Conservation (phyloP, 92 coral and sea anemone genomes). For the Zoanthus solanderi region DNA sequence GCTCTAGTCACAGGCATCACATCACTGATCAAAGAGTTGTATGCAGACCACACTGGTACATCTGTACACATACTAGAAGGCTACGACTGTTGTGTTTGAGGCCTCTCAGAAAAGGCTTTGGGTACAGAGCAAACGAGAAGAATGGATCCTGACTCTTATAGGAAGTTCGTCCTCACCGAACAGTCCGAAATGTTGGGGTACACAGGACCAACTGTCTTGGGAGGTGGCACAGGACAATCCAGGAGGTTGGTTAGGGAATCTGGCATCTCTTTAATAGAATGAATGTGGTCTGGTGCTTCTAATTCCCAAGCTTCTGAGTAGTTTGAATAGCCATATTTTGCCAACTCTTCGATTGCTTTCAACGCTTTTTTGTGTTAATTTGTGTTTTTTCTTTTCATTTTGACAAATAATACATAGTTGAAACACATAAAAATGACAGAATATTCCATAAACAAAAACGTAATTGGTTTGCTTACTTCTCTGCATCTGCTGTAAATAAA, state of each 20-base stretch:
- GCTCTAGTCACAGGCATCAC: slow-evolving; percentile 53
- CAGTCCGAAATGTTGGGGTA: too few relatives aligned
- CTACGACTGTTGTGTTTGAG: not conserved
- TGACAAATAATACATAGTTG: slow-evolving; percentile 58
- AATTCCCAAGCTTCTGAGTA: slow-evolving; percentile 52
- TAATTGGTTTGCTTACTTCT: not conserved
- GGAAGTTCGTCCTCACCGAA: too few relatives aligned
- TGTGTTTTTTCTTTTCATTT: slow-evolving; percentile 41
- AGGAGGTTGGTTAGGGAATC: too few relatives aligned
- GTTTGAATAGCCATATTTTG: slow-evolving; percentile 43
- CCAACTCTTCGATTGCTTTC: slow-evolving; percentile 57
- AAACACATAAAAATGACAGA: not conserved
- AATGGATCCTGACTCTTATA: slow-evolving; percentile 17
- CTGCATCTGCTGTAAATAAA: not conserved
- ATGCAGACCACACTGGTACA: slow-evolving; percentile 71
- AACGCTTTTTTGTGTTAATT: slow-evolving; percentile 56
- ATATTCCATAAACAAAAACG: not conserved
- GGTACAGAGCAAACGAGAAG: slow-evolving; percentile 50
- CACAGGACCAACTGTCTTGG: too few relatives aligned
- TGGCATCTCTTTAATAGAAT: too few relatives aligned
- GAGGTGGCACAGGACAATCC: too few relatives aligned
- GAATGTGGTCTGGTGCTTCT: too few relatives aligned
- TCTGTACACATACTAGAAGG: slow-evolving; percentile 9
- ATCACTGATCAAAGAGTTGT: slow-evolving; percentile 56
- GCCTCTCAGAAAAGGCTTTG: not conserved